Evolutionary conservation across 2,113 vertebrate genomes (phyloP).

Genomic region (Tamias sibiricus): DNA sequence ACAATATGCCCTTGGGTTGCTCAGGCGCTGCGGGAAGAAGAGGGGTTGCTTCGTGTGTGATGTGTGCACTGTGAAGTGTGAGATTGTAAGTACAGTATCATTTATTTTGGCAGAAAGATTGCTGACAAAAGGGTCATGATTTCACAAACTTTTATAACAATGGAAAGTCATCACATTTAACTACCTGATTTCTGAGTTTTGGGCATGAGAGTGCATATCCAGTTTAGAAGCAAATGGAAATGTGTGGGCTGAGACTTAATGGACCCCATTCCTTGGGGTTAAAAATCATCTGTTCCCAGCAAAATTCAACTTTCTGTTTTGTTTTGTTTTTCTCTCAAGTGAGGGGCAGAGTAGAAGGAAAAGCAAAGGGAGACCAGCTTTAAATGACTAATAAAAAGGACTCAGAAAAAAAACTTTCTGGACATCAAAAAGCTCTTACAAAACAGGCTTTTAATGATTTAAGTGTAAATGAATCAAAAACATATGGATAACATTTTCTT

Average conservation of each 20-base stretch:
- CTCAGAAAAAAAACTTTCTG: constrained; percentile 59
- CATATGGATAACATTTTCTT: constrained; percentile 77
- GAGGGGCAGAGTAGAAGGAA: constrained; percentile 31
- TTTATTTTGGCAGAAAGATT: constrained; percentile 42
- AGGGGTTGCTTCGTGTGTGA: accelerated
- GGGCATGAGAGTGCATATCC: neutral
- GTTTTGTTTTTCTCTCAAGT: constrained; percentile 18
- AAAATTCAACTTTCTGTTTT: constrained; percentile 50
- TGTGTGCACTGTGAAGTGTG: neutral
- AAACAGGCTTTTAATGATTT: constrained; percentile 81
- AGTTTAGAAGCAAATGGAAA: neutral
- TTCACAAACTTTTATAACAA: neutral
- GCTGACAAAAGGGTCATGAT: neutral
- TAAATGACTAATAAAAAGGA: constrained; percentile 77
- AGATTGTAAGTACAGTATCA: neutral
- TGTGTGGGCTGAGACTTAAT: neutral
- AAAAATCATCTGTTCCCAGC: constrained; percentile 39
- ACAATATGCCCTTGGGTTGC: neutral
- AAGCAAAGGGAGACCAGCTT: constrained; percentile 64
- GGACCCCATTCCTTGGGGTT: neutral
- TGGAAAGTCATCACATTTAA: neutral
- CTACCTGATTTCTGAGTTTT: neutral
- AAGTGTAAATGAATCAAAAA: constrained; percentile 81
- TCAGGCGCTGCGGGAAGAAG: accelerated
- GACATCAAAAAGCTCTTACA: constrained; percentile 81